These are phyloP conservation scores for Aphelocoma coerulescens DNA, from an alignment of 2,113 vertebrate genomes.

Conservation along the genomic window DNA sequence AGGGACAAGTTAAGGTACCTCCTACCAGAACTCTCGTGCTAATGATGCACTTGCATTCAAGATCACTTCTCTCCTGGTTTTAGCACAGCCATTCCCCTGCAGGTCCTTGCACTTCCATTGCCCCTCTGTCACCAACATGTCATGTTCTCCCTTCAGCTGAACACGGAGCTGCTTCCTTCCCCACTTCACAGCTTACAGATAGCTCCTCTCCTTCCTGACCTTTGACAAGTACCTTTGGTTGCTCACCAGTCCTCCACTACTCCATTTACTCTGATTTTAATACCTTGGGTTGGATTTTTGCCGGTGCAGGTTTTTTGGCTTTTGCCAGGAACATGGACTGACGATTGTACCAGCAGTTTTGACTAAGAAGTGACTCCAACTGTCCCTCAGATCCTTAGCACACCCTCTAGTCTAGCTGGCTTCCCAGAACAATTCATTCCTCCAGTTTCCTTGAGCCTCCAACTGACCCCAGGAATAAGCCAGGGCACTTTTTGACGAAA, in stretches of 20 bases:
- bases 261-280: neutral
- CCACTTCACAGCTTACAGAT: neutral
- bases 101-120: fast-evolving
- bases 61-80: neutral
- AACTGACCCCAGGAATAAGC: neutral
- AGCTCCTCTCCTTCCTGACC: neutral
- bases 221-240: neutral
- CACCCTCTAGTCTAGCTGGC: neutral
- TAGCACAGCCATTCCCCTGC: neutral
- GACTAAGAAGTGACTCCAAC: neutral
- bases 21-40: neutral
- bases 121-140: neutral
- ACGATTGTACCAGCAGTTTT: neutral
- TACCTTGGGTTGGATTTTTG: neutral
- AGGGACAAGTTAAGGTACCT: neutral
- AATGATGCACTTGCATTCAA: fast-evolving
- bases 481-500: neutral
- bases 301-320: neutral
- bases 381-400: neutral
- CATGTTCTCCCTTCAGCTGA: fast-evolving
- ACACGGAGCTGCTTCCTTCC: neutral
- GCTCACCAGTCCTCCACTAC: neutral
- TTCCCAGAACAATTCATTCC: neutral
- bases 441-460: neutral
- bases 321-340: neutral